Percentiles rank a stretch among this genome's conserved stretches.
Evolutionary conservation across 2,797 vertebrate genomes (phyloP).

Genomic region (Gallinago stenura): DNA sequence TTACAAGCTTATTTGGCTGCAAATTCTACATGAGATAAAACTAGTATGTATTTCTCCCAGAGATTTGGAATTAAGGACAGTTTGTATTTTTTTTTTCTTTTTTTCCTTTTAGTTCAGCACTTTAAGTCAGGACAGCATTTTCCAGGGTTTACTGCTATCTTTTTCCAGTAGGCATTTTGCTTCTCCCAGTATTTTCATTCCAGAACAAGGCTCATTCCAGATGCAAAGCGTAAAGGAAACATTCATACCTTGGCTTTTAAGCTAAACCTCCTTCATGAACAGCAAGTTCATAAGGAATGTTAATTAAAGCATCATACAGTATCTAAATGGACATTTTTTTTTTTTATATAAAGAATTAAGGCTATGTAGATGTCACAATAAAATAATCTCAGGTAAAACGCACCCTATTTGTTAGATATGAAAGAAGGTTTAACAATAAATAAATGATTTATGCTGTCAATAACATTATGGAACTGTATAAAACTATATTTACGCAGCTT

Average conservation of each 20-base stretch:
- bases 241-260: slow-evolving; percentile 72
- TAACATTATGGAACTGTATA: slow-evolving; percentile 76
- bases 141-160: slow-evolving; percentile 55
- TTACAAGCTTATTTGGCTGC: slow-evolving; percentile 52
- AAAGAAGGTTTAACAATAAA: slow-evolving; percentile 75
- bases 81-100: not conserved
- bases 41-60: slow-evolving; percentile 54
- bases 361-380: slow-evolving; percentile 68
- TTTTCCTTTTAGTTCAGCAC: slow-evolving; percentile 45
- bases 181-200: slow-evolving; percentile 44
- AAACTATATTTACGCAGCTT: slow-evolving; percentile 76
- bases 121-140: slow-evolving; percentile 48
- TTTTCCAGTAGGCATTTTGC: slow-evolving; percentile 56
- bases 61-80: slow-evolving; percentile 66
- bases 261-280: slow-evolving; percentile 74
- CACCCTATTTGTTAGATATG: slow-evolving; percentile 68
- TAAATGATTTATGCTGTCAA: slow-evolving; percentile 72
- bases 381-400: slow-evolving; percentile 61
- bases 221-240: slow-evolving; percentile 74
- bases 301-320: slow-evolving; percentile 61
- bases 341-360: slow-evolving; percentile 67
- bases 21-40: slow-evolving; percentile 58
- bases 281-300: slow-evolving; percentile 63
- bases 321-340: slow-evolving; percentile 21
- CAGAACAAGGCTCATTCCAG: slow-evolving; percentile 71